Evolutionary conservation across 37 sponge, comb jelly and placozoan genomes (phyloP).

Genomic region (Cladorhizidae sp.): DNA sequence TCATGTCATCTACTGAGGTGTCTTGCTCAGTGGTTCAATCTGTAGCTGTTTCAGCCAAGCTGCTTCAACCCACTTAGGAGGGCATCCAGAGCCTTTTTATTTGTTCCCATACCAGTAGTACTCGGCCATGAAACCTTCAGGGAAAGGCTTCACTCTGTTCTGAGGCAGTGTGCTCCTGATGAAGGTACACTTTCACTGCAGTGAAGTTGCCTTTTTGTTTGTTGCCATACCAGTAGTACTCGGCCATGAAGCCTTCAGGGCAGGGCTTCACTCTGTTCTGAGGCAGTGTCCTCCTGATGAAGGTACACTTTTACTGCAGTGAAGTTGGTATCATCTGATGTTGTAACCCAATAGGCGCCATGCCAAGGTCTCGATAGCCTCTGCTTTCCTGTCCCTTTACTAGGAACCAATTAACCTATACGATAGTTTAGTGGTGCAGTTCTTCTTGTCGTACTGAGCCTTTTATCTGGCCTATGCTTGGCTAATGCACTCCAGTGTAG

Average conservation of each 20-base stretch:
- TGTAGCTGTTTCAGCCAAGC: no score
- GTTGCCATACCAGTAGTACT: constrained; percentile 62
- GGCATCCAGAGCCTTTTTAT: neutral
- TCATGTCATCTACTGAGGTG: no score
- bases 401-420: no score
- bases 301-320: constrained; percentile 29
- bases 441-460: no score
- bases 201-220: no score
- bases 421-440: no score
- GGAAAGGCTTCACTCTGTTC: constrained; percentile 28
- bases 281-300: constrained; percentile 44
- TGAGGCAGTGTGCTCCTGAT: constrained; percentile 50
- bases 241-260: constrained; percentile 30
- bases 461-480: no score
- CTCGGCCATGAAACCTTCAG: constrained; percentile 24
- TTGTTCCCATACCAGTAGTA: no score
- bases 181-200: constrained; percentile 29
- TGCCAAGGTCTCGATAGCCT: constrained; percentile 53
- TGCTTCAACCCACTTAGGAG: constrained; percentile 38
- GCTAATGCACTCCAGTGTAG: no score
- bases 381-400: constrained; percentile 35
- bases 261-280: constrained; percentile 31
- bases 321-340: no score
- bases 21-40: no score
- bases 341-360: constrained; percentile 26